Evolutionary conservation across 2,797 vertebrate species (phyloP).

Genomic region (Sphenopsis melanotis): DNA sequence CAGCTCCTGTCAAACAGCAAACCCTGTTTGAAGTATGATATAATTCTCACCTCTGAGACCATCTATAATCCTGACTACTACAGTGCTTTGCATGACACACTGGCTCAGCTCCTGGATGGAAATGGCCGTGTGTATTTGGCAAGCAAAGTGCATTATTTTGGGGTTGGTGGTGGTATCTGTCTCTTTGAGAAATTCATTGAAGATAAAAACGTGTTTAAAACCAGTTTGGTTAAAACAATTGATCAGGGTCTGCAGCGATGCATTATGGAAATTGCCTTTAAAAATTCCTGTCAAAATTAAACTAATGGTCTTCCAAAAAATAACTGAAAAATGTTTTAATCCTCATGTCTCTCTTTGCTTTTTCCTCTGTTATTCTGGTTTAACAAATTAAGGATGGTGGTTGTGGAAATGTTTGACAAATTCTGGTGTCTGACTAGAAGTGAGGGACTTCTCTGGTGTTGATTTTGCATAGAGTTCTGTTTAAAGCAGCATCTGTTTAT

Average conservation of each 20-base stretch:
- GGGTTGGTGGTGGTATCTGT: slow-evolving; percentile 87
- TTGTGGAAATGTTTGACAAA: neutral
- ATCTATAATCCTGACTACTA: slow-evolving; percentile 91
- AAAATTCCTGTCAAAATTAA: slow-evolving; percentile 37
- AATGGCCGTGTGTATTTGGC: slow-evolving; percentile 85
- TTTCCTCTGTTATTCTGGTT: neutral
- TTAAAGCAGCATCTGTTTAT: neutral
- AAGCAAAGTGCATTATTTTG: slow-evolving; percentile 94
- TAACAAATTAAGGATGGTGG: neutral
- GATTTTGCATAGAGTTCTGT: neutral
- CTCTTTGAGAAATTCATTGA: slow-evolving; percentile 86
- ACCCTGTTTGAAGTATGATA: slow-evolving; percentile 79
- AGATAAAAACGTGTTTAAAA: slow-evolving; percentile 79
- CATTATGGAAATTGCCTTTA: slow-evolving; percentile 84
- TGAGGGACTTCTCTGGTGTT: neutral
- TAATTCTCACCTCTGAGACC: slow-evolving; percentile 94
- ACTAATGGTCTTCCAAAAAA: neutral
- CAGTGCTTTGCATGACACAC: slow-evolving; percentile 78
- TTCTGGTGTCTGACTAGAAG: neutral
- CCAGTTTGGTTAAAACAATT: slow-evolving; percentile 75
- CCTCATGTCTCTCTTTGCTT: neutral
- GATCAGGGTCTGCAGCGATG: slow-evolving; percentile 87
- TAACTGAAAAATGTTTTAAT: neutral
- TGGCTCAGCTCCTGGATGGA: slow-evolving; percentile 78
- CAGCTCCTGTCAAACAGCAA: slow-evolving; percentile 73